Evolutionary conservation across 2,888 invertebrate genomes (phyloP).

Genomic region (Nemotelus nigrinus): DNA sequence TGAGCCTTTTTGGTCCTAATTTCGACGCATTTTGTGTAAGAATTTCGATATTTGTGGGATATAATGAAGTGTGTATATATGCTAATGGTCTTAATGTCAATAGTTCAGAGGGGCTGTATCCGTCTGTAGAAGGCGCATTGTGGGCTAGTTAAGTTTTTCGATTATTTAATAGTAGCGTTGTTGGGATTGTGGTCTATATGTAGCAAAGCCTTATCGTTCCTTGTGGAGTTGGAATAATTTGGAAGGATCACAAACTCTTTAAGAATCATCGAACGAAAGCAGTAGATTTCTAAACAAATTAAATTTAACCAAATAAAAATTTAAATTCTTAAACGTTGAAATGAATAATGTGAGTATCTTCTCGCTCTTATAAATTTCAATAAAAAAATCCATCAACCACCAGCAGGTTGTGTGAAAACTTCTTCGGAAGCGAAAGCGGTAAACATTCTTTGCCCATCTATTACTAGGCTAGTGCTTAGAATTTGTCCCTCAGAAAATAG

Average conservation of each 20-base stretch:
- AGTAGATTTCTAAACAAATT: too few relatives aligned
- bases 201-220: too few relatives aligned
- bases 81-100: slow-evolving; percentile 6
- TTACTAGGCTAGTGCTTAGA: background rate
- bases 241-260: too few relatives aligned
- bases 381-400: slow-evolving; percentile 27
- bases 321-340: background rate
- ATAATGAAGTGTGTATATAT: slow-evolving; percentile 23
- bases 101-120: background rate
- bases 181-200: too few relatives aligned
- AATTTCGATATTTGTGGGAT: background rate
- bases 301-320: background rate
- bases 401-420: slow-evolving; percentile 18
- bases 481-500: background rate
- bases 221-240: too few relatives aligned
- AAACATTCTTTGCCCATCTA: background rate
- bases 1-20: slow-evolving; percentile 13
- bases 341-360: background rate
- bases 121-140: background rate
- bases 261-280: too few relatives aligned
- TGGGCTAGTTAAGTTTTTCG: too few relatives aligned
- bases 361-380: slow-evolving; percentile 13
- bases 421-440: slow-evolving; percentile 25
- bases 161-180: too few relatives aligned
- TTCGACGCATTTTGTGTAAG: slow-evolving; percentile 24